Conservation (phyloP, 2,113 vertebrate genomes). For the Serilophus lunatus region DNA sequence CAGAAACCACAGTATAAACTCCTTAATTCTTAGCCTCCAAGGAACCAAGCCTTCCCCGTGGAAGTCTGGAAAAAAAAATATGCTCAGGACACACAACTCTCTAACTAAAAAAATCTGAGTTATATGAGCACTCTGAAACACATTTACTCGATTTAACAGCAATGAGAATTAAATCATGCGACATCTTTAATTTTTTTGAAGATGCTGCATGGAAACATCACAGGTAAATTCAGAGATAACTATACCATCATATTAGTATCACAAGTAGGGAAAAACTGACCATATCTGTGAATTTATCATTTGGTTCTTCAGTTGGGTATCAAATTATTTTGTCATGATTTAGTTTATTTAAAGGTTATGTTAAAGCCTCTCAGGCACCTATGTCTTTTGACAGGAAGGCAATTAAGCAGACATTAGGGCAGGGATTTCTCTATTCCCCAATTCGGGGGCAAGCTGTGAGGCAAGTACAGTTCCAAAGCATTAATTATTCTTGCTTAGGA, state of each 20-base stretch:
- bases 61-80: not conserved
- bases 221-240: not conserved
- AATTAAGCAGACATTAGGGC: not conserved
- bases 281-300: not conserved
- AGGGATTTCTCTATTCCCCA: not conserved
- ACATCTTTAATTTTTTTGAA: not conserved
- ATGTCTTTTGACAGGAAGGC: not conserved
- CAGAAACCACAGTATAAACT: not conserved
- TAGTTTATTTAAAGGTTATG: not conserved
- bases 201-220: not conserved
- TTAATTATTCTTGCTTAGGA: conserved; percentile 3
- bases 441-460: not conserved
- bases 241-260: not conserved
- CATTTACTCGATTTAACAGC: not conserved
- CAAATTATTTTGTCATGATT: not conserved
- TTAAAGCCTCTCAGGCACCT: not conserved
- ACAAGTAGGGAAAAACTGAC: not conserved
- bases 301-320: not conserved
- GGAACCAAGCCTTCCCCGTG: not conserved
- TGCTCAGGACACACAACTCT: not conserved
- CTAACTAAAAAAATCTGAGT: not conserved
- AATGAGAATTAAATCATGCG: not conserved
- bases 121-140: not conserved
- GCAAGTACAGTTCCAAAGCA: not conserved
- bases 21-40: not conserved